phyloP scores from a whole-genome alignment of 1,140 invertebrate genomes.

The Propsilocerus akamusi region DNA sequence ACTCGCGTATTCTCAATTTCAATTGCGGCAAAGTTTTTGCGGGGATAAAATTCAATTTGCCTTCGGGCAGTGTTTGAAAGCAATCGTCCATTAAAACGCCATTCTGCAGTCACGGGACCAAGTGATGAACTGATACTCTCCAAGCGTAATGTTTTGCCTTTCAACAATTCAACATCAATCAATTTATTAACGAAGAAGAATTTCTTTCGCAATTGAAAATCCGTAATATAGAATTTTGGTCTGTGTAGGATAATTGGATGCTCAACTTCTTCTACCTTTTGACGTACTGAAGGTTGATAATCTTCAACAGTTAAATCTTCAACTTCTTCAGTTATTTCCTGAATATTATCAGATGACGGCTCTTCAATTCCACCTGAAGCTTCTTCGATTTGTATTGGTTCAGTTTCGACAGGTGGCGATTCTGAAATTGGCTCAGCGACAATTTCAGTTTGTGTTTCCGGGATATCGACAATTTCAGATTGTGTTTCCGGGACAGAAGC shows the following conservation, averaged over 20 bases:
- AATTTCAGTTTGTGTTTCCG: background rate
- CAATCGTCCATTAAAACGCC: background rate
- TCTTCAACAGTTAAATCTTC: background rate
- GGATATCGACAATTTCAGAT: too few species aligned
- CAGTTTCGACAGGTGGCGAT: conserved; percentile 8
- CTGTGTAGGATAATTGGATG: background rate
- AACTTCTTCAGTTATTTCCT: too few species aligned
- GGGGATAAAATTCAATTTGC: background rate
- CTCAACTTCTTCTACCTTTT: background rate
- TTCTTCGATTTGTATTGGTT: conserved; percentile 8
- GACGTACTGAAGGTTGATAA: background rate
- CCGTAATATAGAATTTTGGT: background rate
- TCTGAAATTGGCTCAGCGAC: conserved; percentile 5
- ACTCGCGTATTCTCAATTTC: background rate
- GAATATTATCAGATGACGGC: too few species aligned
- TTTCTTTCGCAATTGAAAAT: background rate
- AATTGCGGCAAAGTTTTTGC: background rate
- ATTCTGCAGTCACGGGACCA: background rate
- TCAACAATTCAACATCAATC: background rate
- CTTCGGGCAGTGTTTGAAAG: background rate
- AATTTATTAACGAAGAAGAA: background rate
- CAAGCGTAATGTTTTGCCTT: background rate
- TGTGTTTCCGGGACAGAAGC: too few species aligned
- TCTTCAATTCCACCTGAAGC: background rate
- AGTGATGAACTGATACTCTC: background rate